phyloP scores from a whole-genome alignment of 2,888 invertebrate species.

The Linyphia triangularis region DNA sequence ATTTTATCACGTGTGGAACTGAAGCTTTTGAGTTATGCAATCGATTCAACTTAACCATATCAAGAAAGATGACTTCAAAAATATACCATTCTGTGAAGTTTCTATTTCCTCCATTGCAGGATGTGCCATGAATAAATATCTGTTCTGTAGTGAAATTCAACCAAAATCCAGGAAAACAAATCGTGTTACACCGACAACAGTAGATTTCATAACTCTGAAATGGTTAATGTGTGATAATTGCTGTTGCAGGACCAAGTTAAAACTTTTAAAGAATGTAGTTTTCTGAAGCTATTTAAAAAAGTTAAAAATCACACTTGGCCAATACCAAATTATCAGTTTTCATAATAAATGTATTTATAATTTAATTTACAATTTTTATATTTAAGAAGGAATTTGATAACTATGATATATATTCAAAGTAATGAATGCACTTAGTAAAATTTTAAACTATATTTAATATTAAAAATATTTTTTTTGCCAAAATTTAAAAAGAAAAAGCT shows the following conservation, averaged over 20 bases:
- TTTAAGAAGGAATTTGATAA: too few species aligned
- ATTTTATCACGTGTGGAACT: too few species aligned
- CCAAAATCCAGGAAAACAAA: not conserved
- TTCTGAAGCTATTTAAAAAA: too few species aligned
- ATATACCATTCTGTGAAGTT: not conserved
- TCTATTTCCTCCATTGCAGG: not conserved
- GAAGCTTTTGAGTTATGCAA: not conserved
- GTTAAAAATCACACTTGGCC: too few species aligned
- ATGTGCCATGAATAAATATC: not conserved
- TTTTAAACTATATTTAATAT: too few species aligned
- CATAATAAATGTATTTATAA: too few species aligned
- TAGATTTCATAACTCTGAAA: not conserved
- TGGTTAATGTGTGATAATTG: not conserved
- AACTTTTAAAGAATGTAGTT: not conserved
- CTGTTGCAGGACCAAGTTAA: not conserved
- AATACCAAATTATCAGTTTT: too few species aligned
- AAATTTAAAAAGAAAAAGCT: too few species aligned
- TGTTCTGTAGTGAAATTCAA: slow-evolving; percentile 3
- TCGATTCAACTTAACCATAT: not conserved
- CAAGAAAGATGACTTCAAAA: not conserved
- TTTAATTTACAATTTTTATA: too few species aligned
- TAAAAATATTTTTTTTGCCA: too few species aligned
- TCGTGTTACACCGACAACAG: not conserved
- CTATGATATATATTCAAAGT: too few species aligned
- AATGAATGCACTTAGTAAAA: too few species aligned